Base-by-base conservation (phyloP, 1,140 invertebrate species). In the Drosophila arawakana region DNA sequence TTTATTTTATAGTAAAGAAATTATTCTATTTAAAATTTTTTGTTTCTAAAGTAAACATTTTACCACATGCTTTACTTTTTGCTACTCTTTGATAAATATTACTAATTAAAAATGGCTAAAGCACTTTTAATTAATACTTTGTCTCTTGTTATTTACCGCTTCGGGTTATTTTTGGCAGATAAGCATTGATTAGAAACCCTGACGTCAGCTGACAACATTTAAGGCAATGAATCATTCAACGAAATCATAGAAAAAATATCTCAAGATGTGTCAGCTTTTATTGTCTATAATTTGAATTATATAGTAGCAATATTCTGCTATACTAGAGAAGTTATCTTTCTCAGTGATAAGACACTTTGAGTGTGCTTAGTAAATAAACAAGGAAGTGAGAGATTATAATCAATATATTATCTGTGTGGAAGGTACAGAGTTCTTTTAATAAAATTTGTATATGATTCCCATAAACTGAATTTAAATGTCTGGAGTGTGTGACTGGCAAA, bases 21-120 rank as follows among this genome's bases (percentile, higher is more conserved):
- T 30, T 6, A 30, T 30, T 30, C 5, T 30, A 30, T 6, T 30
- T 5, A 0, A 5, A 5, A 30, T 30, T 30, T 30, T 3, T 30
- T 30, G 6, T 5, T 30, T 5, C 25, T 30, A 30, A 30, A 30
- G 25, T 30, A 6, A 30, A 30, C 4, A 30, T 30, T 30, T 30
- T 30, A 30, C 25, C 25, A 30, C 3, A 30, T 30, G 25, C 6
- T 30, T 30, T 61, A 7, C n/a, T 15, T 50, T 8, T 8, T 7
- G 7, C 21, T 34, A 7, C 52, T 34, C 5, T 30, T 52, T 68
- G 4, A 15, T 0, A 70, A 66, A 61, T 70, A 65, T 13, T 49
- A 65, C 44, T 83, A 82, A 80, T 80, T 79, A 72, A 76, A 83
- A 59, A 49, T 37, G 8, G 35, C 18, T 44, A 44, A 55, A 8